Conservation (phyloP, 2,888 invertebrate genomes). For the Trachelus iudaicus region DNA sequence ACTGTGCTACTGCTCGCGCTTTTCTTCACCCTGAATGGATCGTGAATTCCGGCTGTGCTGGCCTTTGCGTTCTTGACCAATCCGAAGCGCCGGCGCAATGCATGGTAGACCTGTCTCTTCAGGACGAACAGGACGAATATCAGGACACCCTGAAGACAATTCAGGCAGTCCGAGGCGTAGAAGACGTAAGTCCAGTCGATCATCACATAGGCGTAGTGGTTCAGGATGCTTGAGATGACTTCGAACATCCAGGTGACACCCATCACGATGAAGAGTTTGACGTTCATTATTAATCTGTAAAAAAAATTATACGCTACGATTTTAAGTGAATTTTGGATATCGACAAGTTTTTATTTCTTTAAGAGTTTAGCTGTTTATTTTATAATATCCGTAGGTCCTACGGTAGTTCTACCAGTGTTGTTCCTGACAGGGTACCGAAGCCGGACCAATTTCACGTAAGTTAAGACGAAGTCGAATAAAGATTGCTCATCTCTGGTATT, state of each 20-base stretch:
- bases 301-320: background rate
- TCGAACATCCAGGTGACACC: conserved; percentile 81
- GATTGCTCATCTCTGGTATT: too few species aligned
- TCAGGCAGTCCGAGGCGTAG: conserved; percentile 73
- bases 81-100: conserved; percentile 70
- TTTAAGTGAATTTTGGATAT: background rate
- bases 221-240: conserved; percentile 71
- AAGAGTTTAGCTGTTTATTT: too few species aligned
- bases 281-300: conserved; percentile 76
- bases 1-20: conserved; percentile 51
- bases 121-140: conserved; percentile 80
- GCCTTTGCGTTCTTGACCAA: conserved; percentile 16
- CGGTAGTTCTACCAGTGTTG: too few species aligned
- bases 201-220: conserved; percentile 60
- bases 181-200: conserved; percentile 54
- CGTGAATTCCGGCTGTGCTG: conserved; percentile 35
- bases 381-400: too few species aligned
- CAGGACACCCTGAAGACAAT: conserved; percentile 77
- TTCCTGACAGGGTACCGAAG: too few species aligned
- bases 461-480: too few species aligned
- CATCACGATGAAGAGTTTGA: conserved; percentile 83
- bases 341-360: background rate
- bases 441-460: too few species aligned
- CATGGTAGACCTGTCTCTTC: conserved; percentile 74
- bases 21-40: conserved; percentile 45